Conservation (phyloP, 2,797 vertebrate species). For the Crypturellus tataupa region DNA sequence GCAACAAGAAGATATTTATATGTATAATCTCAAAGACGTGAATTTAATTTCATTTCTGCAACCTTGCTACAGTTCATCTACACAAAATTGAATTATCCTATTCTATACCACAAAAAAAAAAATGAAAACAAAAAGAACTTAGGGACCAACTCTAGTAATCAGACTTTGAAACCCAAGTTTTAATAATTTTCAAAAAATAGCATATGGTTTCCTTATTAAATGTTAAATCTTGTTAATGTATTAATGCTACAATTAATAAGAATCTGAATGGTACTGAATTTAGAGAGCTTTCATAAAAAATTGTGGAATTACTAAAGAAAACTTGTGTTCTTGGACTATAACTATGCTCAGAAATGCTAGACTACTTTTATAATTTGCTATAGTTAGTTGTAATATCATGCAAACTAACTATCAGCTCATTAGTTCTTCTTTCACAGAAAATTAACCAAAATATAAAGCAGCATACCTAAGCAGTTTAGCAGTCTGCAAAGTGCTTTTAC, state of each 20-base stretch:
- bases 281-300: neutral
- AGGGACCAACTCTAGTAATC: neutral
- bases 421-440: neutral
- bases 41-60: neutral
- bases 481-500: neutral
- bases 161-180: neutral
- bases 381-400: neutral
- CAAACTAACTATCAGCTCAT: neutral
- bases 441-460: conserved; percentile 14
- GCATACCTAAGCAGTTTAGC: neutral
- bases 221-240: neutral
- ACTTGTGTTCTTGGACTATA: neutral
- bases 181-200: neutral
- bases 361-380: neutral
- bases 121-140: neutral
- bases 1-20: neutral
- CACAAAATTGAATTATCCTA: neutral
- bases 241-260: neutral
- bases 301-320: neutral
- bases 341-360: neutral
- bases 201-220: neutral
- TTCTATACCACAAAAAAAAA: neutral
- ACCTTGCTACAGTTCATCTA: neutral
- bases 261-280: neutral
- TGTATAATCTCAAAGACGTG: neutral